Evolutionary conservation across 1,140 invertebrate genomes (phyloP), one percentile per base, ranked within the genome.

Genomic region (Drosophila sp.): DNA sequence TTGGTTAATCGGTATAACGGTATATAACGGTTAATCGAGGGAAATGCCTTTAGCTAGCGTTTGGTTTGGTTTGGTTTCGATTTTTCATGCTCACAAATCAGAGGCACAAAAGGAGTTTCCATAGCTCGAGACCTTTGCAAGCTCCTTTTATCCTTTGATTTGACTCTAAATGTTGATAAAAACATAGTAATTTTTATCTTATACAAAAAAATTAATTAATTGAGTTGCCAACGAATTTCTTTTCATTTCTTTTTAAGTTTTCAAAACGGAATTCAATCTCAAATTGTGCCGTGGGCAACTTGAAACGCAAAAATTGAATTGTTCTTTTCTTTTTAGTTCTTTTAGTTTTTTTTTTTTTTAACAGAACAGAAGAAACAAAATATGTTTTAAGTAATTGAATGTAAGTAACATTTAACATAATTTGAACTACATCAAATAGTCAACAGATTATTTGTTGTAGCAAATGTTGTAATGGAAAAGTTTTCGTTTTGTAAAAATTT

Each of bases 101-200:
- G 77, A 71, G 72, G 66, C 38, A 50, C 64, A 54, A 72, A 84
- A 86, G 73, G 61, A 84, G 73, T 54, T 77, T 80, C 58, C 62
- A 34, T 9, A 29, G 13, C n/a, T 13, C 36, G 34, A 25, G 21
- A 5, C 27, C 0, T 32, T 29, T 8, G 67, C 67, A 81, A 82
- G 46, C 75, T 82, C 64, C 73, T 77, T 36, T 77, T 69, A 45
- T 51, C 69, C 69, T 66, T 86, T 56, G 57, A 64, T 74, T 74
- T 70, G 77, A 80, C 81, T 13, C 50, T 53, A 89, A 90, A 90
- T 90, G 86, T 90, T 90, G 86, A 90, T 90, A 90, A 90, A 90
- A 90, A 90, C 86, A 90, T 90, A 90, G 86, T 90, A 90, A 90
- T 90, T 90, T 90, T 90, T 90, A 90, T 90, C 77, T 78, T 86